phyloP scores from a whole-genome alignment of 2,113 vertebrate species.

The Halcyon malimbica region DNA sequence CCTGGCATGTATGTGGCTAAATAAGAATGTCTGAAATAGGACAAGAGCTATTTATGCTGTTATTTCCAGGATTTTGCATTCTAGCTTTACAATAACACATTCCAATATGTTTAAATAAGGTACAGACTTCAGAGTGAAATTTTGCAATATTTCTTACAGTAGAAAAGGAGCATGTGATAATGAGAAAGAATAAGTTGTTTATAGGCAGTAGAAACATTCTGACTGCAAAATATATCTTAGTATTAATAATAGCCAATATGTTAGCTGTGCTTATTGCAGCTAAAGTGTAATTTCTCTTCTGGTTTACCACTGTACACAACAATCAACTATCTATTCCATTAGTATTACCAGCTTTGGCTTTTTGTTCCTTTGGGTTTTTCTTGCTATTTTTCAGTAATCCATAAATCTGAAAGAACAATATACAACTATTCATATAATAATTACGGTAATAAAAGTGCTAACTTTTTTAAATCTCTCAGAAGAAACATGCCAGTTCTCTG shows the following conservation, averaged over 20 bases:
- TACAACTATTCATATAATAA: neutral
- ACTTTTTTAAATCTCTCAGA: neutral
- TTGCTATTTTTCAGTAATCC: neutral
- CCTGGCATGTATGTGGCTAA: rapidly evolving
- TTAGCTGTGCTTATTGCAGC: neutral
- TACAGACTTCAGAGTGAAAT: neutral
- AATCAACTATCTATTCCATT: neutral
- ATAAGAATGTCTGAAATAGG: neutral
- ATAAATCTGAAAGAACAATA: neutral
- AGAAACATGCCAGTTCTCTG: neutral
- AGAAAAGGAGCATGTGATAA: neutral
- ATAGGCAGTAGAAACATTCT: neutral
- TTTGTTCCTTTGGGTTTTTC: neutral
- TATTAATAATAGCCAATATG: neutral
- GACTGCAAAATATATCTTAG: neutral
- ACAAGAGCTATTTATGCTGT: neutral
- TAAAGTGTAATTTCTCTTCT: neutral
- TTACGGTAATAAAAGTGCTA: neutral
- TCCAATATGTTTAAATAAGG: neutral
- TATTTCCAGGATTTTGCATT: neutral
- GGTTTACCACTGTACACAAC: neutral
- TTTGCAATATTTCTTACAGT: neutral
- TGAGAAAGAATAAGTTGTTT: neutral
- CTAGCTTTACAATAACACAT: neutral
- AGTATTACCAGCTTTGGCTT: neutral